A percentile compares a stretch with the other conserved stretches of the same genome.
Evolutionary conservation across 2,113 vertebrate species (phyloP).

Genomic region (Cariama cristata): DNA sequence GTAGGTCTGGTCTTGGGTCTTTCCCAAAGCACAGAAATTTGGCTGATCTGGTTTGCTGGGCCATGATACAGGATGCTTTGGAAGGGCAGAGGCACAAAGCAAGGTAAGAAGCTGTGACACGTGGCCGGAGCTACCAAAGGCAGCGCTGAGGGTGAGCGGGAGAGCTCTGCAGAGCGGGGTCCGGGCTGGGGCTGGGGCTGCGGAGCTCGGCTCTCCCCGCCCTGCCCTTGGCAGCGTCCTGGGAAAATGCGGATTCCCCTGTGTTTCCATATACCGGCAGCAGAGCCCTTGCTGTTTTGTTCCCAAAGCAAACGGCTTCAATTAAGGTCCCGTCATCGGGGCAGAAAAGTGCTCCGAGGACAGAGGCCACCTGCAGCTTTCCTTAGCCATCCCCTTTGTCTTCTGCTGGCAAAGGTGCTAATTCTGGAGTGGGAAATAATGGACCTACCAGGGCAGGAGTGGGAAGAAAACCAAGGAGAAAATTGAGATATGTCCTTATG

Average conservation of each 20-base stretch:
- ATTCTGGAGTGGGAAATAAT: constrained; percentile 37
- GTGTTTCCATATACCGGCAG: background rate
- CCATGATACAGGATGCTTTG: background rate
- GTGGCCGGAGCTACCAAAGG: background rate
- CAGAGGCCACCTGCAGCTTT: constrained; percentile 15
- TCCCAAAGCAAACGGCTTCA: constrained; percentile 16
- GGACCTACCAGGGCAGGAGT: background rate
- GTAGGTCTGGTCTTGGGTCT: background rate
- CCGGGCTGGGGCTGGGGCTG: background rate
- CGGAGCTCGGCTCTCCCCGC: background rate
- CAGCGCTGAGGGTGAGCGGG: background rate
- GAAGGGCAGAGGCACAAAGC: background rate
- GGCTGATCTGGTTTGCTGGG: background rate
- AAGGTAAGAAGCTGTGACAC: background rate
- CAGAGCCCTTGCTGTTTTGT: constrained; percentile 3
- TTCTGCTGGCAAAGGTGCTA: constrained; percentile 21
- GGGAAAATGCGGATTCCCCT: background rate
- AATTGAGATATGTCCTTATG: constrained; percentile 1
- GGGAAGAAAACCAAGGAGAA: constrained; percentile 20
- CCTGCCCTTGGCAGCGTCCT: background rate
- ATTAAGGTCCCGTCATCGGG: background rate
- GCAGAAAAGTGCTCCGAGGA: background rate
- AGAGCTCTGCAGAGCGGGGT: background rate
- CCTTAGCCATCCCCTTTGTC: background rate
- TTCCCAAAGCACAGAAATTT: background rate